Evolutionary conservation across 2,888 invertebrate genomes (phyloP), one percentile per base, ranked within the genome.

Genomic region (Cephus pulcher): DNA sequence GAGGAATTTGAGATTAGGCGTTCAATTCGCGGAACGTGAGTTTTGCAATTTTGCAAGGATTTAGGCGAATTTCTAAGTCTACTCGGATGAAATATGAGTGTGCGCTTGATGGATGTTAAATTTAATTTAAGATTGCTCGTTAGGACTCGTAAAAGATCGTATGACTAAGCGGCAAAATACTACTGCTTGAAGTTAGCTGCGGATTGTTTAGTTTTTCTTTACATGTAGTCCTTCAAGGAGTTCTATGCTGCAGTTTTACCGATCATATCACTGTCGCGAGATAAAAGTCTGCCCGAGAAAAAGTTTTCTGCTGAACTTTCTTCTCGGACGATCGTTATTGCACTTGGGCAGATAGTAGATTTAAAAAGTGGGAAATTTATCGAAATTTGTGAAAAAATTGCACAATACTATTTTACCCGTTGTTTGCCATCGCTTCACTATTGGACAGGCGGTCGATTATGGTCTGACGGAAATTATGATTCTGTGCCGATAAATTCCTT

Each of bases 311-410:
- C 56, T 23, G 23, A 23, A 37, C 12, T 37, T 37, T 37, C 9
- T 56, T 15, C 15, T 23, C 56, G 23, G 23, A 23, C 9, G 9
- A 23, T 23, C 9, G 0, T 56, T 56, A 56, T 23, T 56, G 56
- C 9, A 23, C 56, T 15, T 23, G 23, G 9, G 9, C 9, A 9
- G 23, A 23, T 23, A 56, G 23, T 56, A 23, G 23, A 23, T 77
- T 37, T 12, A 15, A 82, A 80, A 82, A 80, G 75, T 81, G 81
- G 81, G 81, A 78, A 74, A 75, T 15, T 34, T 84, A 84, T 85
- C 81, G 84, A 69, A 75, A 34, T 34, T 9, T 34, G 33, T 69
- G 81, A 82, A 81, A 82, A 83, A 82, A 80, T 80, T 23, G 23
- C 35, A 2, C 6, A 56, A 23, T 9, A 23, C 56, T 56, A 23